A percentile compares a stretch with the other conserved stretches of the same genome.
Evolutionary conservation across 2,113 vertebrate genomes (phyloP).

Genomic region (Zapornia atra): DNA sequence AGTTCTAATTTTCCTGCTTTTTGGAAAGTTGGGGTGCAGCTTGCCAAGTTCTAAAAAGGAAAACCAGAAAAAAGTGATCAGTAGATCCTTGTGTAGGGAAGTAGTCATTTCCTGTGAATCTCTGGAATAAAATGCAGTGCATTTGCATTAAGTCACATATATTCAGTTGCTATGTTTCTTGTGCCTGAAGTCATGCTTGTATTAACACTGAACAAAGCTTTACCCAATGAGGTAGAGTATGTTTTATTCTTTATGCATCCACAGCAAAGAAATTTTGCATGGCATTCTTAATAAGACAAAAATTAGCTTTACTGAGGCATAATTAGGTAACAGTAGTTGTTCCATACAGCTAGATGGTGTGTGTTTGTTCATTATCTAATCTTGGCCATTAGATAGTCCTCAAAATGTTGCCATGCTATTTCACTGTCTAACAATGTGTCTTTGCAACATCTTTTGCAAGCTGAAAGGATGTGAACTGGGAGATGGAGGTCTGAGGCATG

Average conservation of each 20-base stretch:
- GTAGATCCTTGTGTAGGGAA: background rate
- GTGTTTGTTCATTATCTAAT: background rate
- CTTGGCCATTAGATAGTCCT: background rate
- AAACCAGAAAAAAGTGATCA: background rate
- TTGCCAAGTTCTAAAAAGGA: background rate
- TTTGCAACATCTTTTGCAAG: background rate
- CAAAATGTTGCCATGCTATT: background rate
- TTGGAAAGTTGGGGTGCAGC: background rate
- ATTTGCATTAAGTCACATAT: background rate
- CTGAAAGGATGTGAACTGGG: background rate
- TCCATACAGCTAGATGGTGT: background rate
- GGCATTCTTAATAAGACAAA: background rate
- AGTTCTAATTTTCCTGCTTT: constrained; percentile 9
- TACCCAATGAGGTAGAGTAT: background rate
- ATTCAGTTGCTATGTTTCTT: background rate
- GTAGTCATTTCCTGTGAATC: background rate
- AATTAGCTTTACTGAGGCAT: background rate
- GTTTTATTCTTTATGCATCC: background rate
- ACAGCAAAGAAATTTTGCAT: background rate
- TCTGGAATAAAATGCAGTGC: background rate
- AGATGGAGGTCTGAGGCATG: background rate
- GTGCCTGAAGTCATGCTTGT: background rate
- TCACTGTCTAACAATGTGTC: background rate
- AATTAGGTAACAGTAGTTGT: background rate
- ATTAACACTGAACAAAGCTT: background rate